Evolutionary conservation across 2,113 vertebrate species (phyloP), one percentile per base, ranked within the genome.

Genomic region (Bubo blakistoni): DNA sequence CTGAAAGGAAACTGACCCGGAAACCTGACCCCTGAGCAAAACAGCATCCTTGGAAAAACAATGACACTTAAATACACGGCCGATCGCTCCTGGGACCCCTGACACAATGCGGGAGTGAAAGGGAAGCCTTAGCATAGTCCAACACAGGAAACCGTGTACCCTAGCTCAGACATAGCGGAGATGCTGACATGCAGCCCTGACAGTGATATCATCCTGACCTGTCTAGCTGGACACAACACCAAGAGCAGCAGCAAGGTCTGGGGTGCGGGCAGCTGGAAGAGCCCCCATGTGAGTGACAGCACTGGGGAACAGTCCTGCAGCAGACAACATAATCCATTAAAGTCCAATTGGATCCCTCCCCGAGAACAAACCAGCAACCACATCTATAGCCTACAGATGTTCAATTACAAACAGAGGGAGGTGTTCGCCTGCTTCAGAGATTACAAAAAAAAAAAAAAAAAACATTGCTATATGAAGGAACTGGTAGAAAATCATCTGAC

Each of bases 11-110:
- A 17, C 5, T 89, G 84, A 69, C 89, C 86, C 1, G 54, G 89
- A 94, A 95, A 69, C 57, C 49, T 89, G 88, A 92, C 73, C 92
- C 67, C 46, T 0, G 4, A 16, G 46, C 66, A 76, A 63, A 89
- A 21, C 42, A 73, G 13, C n/a, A 91, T 76, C 88, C 86, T 94
- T 40, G 89, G 70, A 54, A 79, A 16, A 94, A 94, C 92, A 96
- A 80, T 51, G 83, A 1, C 52, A 7, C 52, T 17, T 61, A 58
- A 54, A 44, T 26, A 16, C 8, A 10, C 6, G 2, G 0, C 40
- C 16, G 27, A 32, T 29, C 40, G 83, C 88, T 83, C 70, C 84
- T 46, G 78, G 88, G 70, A 55, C 6, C 2, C 34, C 59, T 3
- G 70, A 59, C 24, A 80, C 77, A 81, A 86, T 46, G 84, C 7